These are phyloP conservation scores for Siniperca chuatsi DNA, from an alignment of 2,113 vertebrate species.

Conservation along the genomic window DNA sequence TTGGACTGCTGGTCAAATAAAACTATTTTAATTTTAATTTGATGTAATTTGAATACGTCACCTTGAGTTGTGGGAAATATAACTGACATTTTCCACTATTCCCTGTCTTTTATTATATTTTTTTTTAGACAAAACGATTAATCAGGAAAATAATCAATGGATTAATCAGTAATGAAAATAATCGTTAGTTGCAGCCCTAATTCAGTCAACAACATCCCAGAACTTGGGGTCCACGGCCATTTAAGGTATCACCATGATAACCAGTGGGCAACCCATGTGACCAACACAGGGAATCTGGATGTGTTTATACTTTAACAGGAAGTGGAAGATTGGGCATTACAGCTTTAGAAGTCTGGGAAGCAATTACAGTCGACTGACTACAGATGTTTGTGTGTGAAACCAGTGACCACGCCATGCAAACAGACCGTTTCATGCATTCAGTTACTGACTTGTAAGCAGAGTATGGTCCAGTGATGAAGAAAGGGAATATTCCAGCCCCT, in stretches of 20 bases:
- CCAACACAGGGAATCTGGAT: conserved; percentile 61
- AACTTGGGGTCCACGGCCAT: neutral
- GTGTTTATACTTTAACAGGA: conserved; percentile 72
- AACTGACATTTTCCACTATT: neutral
- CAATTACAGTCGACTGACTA: conserved; percentile 64
- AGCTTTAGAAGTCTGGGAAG: conserved; percentile 67
- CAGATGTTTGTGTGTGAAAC: conserved; percentile 63
- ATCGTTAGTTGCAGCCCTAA: neutral
- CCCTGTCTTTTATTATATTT: neutral
- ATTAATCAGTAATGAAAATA: neutral
- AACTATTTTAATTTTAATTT: no score
- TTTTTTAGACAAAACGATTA: neutral
- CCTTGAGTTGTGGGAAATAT: neutral
- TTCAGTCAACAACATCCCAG: conserved; percentile 2
- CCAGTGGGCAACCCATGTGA: conserved; percentile 31
- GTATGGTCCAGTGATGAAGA: conserved; percentile 67
- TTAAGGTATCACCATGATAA: conserved; percentile 45
- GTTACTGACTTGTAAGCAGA: conserved; percentile 43
- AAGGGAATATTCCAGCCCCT: conserved; percentile 34
- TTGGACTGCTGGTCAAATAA: neutral
- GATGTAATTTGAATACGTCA: neutral
- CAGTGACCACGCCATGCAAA: conserved; percentile 27
- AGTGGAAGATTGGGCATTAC: conserved; percentile 61
- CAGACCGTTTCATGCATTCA: conserved; percentile 30
- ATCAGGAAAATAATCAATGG: neutral